phyloP scores from a whole-genome alignment of 2,888 invertebrate species.

The Beris morrisii region DNA sequence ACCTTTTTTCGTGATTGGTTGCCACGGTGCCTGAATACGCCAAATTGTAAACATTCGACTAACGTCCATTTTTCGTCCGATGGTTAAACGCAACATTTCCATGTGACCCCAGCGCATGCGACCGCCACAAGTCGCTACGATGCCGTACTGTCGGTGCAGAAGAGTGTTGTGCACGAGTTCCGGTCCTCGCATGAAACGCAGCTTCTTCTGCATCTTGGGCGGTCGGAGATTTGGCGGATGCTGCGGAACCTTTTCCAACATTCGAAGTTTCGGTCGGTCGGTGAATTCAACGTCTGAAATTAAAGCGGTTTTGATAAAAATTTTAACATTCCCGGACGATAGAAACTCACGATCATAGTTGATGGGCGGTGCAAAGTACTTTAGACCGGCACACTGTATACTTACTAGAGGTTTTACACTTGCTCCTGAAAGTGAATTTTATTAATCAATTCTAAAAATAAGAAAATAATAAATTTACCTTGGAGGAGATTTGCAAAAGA shows the following conservation, averaged over 20 bases:
- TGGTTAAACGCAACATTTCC: slow-evolving; percentile 79
- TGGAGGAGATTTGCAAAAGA: slow-evolving; percentile 10
- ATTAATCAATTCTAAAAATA: neutral
- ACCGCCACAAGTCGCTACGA: slow-evolving; percentile 84
- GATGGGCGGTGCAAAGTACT: slow-evolving; percentile 69
- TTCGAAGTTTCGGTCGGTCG: slow-evolving; percentile 69
- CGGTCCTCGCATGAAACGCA: slow-evolving; percentile 88
- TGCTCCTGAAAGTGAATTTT: slow-evolving; percentile 3
- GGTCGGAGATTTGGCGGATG: slow-evolving; percentile 68
- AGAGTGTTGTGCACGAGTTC: slow-evolving; percentile 83
- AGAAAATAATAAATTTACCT: slow-evolving; percentile 1
- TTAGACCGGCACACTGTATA: slow-evolving; percentile 62
- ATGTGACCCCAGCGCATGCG: slow-evolving; percentile 78
- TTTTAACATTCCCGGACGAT: slow-evolving; percentile 3
- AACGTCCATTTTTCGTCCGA: slow-evolving; percentile 78
- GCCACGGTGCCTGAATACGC: slow-evolving; percentile 95
- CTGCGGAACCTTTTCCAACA: slow-evolving; percentile 73
- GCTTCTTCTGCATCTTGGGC: slow-evolving; percentile 82
- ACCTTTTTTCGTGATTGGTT: slow-evolving; percentile 87
- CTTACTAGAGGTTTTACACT: neutral
- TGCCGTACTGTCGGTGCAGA: slow-evolving; percentile 89
- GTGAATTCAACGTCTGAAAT: slow-evolving; percentile 70
- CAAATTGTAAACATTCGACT: slow-evolving; percentile 90
- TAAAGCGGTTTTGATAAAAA: neutral
- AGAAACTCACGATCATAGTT: slow-evolving; percentile 67